phyloP scores from a whole-genome alignment of 35 echinoderm and acorn worm species.

The Ophiothrix spiculata region DNA sequence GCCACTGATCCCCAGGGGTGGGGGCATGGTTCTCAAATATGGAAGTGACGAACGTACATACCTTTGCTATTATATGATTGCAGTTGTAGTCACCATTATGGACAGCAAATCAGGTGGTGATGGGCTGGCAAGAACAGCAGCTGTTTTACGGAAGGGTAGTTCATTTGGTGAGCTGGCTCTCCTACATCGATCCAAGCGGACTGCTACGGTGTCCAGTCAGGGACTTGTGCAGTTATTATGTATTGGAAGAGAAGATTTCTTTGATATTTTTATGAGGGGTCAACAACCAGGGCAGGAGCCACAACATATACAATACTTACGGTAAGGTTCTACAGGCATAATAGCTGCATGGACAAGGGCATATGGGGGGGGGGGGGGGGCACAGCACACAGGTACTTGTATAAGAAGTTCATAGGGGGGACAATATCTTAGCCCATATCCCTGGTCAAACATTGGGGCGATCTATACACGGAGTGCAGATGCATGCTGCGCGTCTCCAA shows the following conservation, averaged over 20 bases:
- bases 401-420: background rate
- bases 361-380: no score
- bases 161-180: conserved; percentile 87
- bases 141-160: conserved; percentile 83
- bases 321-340: conserved; percentile 47
- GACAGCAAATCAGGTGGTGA: conserved; percentile 62
- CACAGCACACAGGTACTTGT: no score
- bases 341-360: no score
- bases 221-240: conserved; percentile 73
- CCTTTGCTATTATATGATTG: no score
- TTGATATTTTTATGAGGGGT: conserved; percentile 94
- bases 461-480: no score
- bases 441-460: background rate
- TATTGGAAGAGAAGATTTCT: conserved; percentile 93
- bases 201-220: conserved; percentile 89
- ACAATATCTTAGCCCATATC: background rate
- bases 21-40: no score
- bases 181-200: conserved; percentile 70
- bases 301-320: conserved; percentile 77
- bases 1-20: no score
- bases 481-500: conserved; percentile 67
- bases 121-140: conserved; percentile 55
- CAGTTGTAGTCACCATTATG: no score
- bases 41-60: no score
- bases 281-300: conserved; percentile 80